Evolutionary conservation across 2,888 invertebrate genomes (phyloP).

Genomic region (Sinhomidia bicolor): DNA sequence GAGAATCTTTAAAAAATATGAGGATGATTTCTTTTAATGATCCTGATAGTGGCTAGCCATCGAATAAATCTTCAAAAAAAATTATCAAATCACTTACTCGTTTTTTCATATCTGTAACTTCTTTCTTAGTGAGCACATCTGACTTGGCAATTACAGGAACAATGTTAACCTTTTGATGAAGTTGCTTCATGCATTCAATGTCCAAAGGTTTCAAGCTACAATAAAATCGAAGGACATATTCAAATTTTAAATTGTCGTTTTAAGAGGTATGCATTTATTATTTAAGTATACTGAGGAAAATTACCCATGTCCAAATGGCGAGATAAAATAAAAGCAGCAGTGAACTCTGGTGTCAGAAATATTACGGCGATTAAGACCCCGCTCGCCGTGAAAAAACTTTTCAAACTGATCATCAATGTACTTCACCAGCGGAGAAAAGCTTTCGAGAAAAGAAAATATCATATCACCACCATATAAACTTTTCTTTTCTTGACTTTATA

Average conservation of each 20-base stretch:
- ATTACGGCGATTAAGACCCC: slow-evolving; percentile 96
- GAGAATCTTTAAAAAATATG: slow-evolving; percentile 85
- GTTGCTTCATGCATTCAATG: slow-evolving; percentile 97
- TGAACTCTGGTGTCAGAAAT: slow-evolving; percentile 98
- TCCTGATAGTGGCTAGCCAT: too few species aligned
- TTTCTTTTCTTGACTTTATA: background rate
- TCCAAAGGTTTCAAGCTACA: slow-evolving; percentile 94
- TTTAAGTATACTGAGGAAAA: background rate
- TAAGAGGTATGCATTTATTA: background rate
- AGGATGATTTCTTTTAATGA: too few species aligned
- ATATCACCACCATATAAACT: too few species aligned
- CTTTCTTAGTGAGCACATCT: slow-evolving; percentile 96
- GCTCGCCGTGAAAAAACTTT: slow-evolving; percentile 94
- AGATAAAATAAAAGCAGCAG: slow-evolving; percentile 98
- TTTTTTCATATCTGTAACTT: slow-evolving; percentile 92
- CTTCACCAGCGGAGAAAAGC: slow-evolving; percentile 96
- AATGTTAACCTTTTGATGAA: slow-evolving; percentile 97
- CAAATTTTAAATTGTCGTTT: background rate
- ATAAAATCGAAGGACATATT: too few species aligned
- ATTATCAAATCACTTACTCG: slow-evolving; percentile 84
- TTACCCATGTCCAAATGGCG: slow-evolving; percentile 97
- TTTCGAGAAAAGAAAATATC: slow-evolving; percentile 82
- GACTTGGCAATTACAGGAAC: slow-evolving; percentile 99
- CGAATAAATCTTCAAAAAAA: too few species aligned
- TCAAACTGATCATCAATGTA: slow-evolving; percentile 99